A percentile compares a stretch with the other conserved stretches of the same genome.
Evolutionary conservation across 2,797 vertebrate genomes (phyloP).

Genomic region (Urocyon cinereoargenteus): DNA sequence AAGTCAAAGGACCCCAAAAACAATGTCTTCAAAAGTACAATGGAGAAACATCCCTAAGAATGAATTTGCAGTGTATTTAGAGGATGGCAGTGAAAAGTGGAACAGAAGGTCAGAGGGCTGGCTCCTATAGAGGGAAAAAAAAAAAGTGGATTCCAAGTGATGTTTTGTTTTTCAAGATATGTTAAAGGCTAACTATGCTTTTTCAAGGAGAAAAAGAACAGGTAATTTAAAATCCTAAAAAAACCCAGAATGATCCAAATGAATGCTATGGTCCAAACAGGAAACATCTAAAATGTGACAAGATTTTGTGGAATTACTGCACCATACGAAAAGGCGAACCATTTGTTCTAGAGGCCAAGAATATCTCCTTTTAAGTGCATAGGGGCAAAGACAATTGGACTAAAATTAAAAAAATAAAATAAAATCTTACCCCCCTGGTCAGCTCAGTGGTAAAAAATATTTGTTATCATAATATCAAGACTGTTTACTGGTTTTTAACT

Average conservation of each 20-base stretch:
- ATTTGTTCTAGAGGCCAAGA: neutral
- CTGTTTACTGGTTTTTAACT: neutral
- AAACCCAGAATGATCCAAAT: slow-evolving; percentile 22
- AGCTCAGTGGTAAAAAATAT: neutral
- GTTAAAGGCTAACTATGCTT: neutral
- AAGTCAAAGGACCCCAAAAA: neutral
- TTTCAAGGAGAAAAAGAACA: slow-evolving; percentile 8
- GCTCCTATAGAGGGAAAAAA: neutral
- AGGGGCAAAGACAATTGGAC: neutral
- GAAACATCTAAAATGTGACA: neutral
- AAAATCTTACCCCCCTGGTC: neutral
- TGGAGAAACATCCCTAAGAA: neutral
- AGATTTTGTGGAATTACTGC: neutral
- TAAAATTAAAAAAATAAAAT: neutral
- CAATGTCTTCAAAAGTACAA: neutral
- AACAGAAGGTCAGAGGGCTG: neutral
- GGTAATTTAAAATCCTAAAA: neutral
- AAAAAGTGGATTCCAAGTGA: neutral
- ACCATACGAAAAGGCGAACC: neutral
- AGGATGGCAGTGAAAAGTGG: neutral
- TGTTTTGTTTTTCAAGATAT: neutral
- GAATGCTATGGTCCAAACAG: neutral
- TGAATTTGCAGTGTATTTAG: neutral
- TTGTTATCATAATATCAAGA: neutral
- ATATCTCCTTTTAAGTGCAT: neutral